A percentile compares a stretch with the other conserved stretches of the same genome.
Evolutionary conservation across 2,888 invertebrate species (phyloP).

Genomic region (Erynnis tages): DNA sequence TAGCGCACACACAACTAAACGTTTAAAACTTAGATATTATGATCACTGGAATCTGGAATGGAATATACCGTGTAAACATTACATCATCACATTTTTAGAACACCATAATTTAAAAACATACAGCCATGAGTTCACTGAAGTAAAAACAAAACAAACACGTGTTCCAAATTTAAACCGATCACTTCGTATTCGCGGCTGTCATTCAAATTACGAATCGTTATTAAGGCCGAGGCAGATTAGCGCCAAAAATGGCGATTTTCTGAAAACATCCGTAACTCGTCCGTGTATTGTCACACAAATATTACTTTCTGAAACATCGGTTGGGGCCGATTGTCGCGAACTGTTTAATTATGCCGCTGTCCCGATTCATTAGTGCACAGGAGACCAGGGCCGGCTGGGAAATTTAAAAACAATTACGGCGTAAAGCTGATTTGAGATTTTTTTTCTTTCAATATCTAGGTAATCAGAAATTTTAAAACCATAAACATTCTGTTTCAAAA

Average conservation of each 20-base stretch:
- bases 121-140: neutral
- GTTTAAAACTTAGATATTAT: neutral
- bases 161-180: conserved; percentile 3
- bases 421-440: neutral
- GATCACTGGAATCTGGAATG: no score
- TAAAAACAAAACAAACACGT: conserved; percentile 24
- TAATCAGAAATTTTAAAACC: no score
- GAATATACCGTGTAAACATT: no score
- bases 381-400: conserved; percentile 58
- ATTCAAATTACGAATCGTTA: neutral
- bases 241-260: neutral
- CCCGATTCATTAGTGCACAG: conserved; percentile 77
- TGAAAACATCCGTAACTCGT: conserved; percentile 3
- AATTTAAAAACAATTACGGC: neutral
- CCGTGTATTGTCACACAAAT: conserved; percentile 40
- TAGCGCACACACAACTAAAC: conserved; percentile 32
- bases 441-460: no score
- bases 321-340: conserved; percentile 65
- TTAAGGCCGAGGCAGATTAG: conserved; percentile 8
- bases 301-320: conserved; percentile 60
- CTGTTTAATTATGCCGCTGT: conserved; percentile 76
- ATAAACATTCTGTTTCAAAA: no score
- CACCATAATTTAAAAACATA: neutral
- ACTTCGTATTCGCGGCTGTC: neutral
- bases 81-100: no score